These are phyloP conservation scores for Tretioscincus oriximinensis DNA, from an alignment of 2,113 vertebrate genomes.

Conservation along the genomic window DNA sequence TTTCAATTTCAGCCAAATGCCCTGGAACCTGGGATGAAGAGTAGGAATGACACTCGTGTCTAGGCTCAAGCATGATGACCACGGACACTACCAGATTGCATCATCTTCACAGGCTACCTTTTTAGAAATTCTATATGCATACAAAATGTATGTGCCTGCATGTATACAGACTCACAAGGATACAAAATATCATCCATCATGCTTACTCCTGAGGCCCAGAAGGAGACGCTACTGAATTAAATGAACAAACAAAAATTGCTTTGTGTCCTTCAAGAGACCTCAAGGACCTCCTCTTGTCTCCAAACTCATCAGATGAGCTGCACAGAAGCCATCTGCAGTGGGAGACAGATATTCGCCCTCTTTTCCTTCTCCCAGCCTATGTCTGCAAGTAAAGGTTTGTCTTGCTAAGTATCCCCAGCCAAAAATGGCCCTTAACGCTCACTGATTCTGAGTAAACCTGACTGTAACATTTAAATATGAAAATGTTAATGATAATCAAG, in stretches of 20 bases:
- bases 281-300: not conserved
- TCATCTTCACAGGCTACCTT: not conserved
- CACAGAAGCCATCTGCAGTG: not conserved
- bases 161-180: not conserved
- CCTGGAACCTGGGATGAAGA: no score
- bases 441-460: not conserved
- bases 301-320: no score
- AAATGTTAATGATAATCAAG: constrained; percentile 22
- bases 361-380: not conserved
- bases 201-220: not conserved
- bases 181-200: not conserved
- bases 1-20: no score
- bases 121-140: not conserved
- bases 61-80: not conserved
- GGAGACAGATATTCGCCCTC: not conserved
- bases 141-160: not conserved
- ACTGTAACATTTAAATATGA: not conserved
- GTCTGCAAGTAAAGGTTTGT: no score
- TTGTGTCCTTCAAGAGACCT: no score
- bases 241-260: accelerated
- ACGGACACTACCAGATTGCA: no score
- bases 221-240: not conserved
- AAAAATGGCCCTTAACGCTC: not conserved
- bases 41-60: not conserved
- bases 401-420: not conserved